Percentiles rank a stretch among this genome's conserved stretches.
Evolutionary conservation across 1,140 invertebrate species (phyloP).

Genomic region (Telenomus remus): DNA sequence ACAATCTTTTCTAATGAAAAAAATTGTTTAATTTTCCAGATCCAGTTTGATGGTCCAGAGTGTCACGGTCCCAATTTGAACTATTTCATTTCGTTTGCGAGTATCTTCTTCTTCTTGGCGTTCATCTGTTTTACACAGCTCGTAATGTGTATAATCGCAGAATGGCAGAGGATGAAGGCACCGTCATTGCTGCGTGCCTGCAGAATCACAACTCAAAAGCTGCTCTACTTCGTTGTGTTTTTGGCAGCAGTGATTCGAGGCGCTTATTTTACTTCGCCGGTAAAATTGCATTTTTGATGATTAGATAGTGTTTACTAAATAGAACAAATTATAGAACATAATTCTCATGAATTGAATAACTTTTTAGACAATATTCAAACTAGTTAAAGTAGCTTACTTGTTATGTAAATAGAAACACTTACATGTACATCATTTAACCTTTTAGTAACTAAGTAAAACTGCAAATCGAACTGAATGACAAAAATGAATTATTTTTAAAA

Average conservation of each 20-base stretch:
- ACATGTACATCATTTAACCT: no score
- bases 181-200: slow-evolving; percentile 87
- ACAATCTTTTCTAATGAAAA: no score
- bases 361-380: no score
- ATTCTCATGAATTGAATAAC: no score
- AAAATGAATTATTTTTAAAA: no score
- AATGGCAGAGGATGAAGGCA: slow-evolving; percentile 88
- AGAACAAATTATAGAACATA: no score
- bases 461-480: no score
- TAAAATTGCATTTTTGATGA: slow-evolving; percentile 77
- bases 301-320: no score
- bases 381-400: no score
- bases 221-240: slow-evolving; percentile 92
- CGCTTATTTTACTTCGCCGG: slow-evolving; percentile 92
- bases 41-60: slow-evolving; percentile 81
- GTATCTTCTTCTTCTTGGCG: slow-evolving; percentile 88
- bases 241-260: slow-evolving; percentile 89
- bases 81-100: slow-evolving; percentile 85
- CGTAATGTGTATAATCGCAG: slow-evolving; percentile 87
- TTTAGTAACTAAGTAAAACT: no score
- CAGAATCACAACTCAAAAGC: slow-evolving; percentile 92
- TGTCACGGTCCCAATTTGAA: slow-evolving; percentile 80
- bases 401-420: no score
- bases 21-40: slow-evolving; percentile 72
- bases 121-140: slow-evolving; percentile 91